These are phyloP conservation scores for Drosophila carrolli DNA, from an alignment of 1,140 invertebrate species.

Conservation along the genomic window DNA sequence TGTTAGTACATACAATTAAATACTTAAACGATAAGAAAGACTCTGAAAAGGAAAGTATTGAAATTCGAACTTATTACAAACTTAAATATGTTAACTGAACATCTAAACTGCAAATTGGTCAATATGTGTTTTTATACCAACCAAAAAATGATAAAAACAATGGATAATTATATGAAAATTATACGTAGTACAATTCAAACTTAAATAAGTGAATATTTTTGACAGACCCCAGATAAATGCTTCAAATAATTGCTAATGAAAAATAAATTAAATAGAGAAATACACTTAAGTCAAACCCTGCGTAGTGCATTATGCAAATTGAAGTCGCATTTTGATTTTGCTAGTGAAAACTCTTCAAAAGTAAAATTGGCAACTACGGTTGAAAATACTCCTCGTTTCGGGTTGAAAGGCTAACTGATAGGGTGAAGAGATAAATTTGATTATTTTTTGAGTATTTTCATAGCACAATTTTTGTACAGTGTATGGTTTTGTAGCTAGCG, in stretches of 20 bases:
- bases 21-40: constrained; percentile 76
- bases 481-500: constrained; percentile 73
- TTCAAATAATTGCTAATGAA: constrained; percentile 52
- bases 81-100: constrained; percentile 71
- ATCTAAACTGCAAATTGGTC: constrained; percentile 67
- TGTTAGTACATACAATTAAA: constrained; percentile 56
- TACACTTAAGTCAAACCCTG: constrained; percentile 38
- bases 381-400: constrained; percentile 43
- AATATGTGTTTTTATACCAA: constrained; percentile 79
- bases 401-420: constrained; percentile 12
- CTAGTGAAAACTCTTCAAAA: constrained; percentile 23
- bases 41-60: constrained; percentile 75
- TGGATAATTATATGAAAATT: constrained; percentile 74
- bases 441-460: constrained; percentile 83
- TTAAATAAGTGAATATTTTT: constrained; percentile 34
- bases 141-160: constrained; percentile 18
- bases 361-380: constrained; percentile 7
- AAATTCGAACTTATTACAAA: constrained; percentile 80
- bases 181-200: constrained; percentile 78
- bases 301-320: constrained; percentile 60
- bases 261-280: constrained; percentile 35
- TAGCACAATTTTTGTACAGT: constrained; percentile 84
- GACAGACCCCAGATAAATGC: constrained; percentile 42
- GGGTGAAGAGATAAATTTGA: constrained; percentile 31
- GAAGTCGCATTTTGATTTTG: constrained; percentile 58